Percentiles rank a stretch among this genome's conserved stretches.
phyloP scores from a whole-genome alignment of 2,113 vertebrate genomes.

The Platycercus adscitus region DNA sequence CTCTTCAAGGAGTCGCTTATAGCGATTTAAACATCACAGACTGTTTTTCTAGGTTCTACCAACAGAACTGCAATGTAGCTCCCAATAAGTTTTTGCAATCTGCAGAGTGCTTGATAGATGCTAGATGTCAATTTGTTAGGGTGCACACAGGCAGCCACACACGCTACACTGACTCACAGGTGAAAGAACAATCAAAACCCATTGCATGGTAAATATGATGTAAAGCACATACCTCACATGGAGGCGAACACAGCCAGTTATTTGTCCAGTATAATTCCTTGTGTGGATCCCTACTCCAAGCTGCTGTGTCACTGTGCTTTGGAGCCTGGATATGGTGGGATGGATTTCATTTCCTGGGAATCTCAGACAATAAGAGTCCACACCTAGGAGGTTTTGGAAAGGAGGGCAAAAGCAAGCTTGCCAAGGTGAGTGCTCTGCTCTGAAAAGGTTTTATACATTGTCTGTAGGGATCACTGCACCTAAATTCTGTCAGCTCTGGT shows the following conservation, averaged over 20 bases:
- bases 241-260: background rate
- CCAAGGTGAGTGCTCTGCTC: background rate
- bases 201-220: fast-evolving
- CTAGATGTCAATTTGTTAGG: background rate
- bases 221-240: background rate
- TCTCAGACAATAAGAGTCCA: background rate
- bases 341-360: background rate
- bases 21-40: background rate
- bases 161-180: background rate
- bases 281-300: background rate
- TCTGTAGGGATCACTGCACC: background rate
- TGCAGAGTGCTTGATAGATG: background rate
- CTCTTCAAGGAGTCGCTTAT: background rate
- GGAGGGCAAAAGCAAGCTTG: background rate
- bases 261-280: background rate
- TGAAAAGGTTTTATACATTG: background rate
- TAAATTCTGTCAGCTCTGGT: background rate
- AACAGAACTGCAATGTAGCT: background rate
- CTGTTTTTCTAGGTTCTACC: background rate
- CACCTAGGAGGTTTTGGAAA: background rate
- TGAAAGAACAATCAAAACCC: background rate
- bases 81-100: background rate
- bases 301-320: background rate
- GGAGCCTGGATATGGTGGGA: background rate
- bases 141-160: fast-evolving